Conservation (phyloP, 2,797 vertebrate species). For the Eptatretus atami region DNA sequence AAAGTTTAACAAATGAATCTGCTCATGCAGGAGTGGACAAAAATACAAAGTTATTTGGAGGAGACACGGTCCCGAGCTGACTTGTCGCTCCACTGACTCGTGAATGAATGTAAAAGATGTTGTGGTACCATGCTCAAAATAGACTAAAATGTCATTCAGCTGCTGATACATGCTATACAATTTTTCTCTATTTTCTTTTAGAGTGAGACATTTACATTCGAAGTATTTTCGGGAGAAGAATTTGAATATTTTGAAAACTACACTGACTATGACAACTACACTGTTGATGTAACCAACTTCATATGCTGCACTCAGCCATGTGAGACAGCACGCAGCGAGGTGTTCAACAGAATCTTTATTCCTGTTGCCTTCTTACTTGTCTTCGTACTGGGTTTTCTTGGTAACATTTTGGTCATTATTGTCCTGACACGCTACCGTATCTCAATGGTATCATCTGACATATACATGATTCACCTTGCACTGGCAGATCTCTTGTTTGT, state of each 20-base stretch:
- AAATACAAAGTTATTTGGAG: too few relatives aligned
- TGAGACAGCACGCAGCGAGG: constrained; percentile 10
- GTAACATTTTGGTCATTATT: constrained; percentile 26
- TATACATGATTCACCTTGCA: constrained; percentile 31
- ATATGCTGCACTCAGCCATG: constrained; percentile 14
- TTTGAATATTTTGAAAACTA: too few relatives aligned
- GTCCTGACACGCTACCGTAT: constrained; percentile 19
- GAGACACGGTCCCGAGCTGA: too few relatives aligned
- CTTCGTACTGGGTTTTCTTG: constrained; percentile 22
- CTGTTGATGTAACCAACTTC: background rate
- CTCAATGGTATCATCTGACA: constrained; percentile 18
- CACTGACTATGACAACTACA: background rate
- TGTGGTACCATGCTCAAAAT: too few relatives aligned
- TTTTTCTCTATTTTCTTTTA: too few relatives aligned
- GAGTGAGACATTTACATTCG: too few relatives aligned
- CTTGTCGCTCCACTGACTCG: too few relatives aligned
- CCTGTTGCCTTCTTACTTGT: constrained; percentile 20
- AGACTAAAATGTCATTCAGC: too few relatives aligned
- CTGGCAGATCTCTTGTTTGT: constrained; percentile 30
- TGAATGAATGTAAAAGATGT: too few relatives aligned
- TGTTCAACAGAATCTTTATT: constrained; percentile 15
- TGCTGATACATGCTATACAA: too few relatives aligned
- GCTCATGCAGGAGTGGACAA: too few relatives aligned
- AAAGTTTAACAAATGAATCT: too few relatives aligned
- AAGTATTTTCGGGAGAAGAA: background rate